Conservation (phyloP, 2,113 vertebrate genomes). For the Saimiri boliviensis region DNA sequence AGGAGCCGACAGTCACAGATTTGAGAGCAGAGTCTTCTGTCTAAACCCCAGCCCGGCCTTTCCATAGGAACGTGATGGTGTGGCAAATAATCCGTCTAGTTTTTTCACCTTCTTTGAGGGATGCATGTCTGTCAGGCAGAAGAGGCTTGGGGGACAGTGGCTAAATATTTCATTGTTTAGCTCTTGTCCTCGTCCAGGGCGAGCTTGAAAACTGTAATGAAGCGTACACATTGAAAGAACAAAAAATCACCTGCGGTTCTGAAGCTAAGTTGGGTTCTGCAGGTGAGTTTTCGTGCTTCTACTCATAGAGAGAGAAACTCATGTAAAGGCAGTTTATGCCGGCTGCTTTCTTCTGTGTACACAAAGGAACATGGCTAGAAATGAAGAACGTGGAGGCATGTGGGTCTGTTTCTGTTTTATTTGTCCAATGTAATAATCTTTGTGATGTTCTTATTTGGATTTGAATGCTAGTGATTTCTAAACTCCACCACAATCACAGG, state of each 20-base stretch:
- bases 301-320: not conserved
- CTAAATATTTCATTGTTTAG: not conserved
- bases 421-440: not conserved
- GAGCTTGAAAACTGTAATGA: not conserved
- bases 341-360: not conserved
- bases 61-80: not conserved
- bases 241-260: not conserved
- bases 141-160: not conserved
- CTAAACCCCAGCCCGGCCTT: not conserved
- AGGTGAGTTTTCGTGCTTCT: not conserved
- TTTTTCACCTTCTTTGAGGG: not conserved
- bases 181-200: not conserved
- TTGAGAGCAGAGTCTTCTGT: not conserved
- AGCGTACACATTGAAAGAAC: not conserved
- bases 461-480: not conserved
- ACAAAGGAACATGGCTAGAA: not conserved
- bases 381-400: not conserved
- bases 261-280: not conserved
- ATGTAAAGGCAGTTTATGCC: not conserved
- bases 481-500: not conserved
- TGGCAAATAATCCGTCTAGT: not conserved
- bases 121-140: not conserved
- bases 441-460: slow-evolving; percentile 30
- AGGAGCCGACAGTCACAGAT: not conserved
- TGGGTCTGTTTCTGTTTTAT: not conserved